Evolutionary conservation across 2,888 invertebrate genomes (phyloP).

Genomic region (Megalurothrips usitatus): DNA sequence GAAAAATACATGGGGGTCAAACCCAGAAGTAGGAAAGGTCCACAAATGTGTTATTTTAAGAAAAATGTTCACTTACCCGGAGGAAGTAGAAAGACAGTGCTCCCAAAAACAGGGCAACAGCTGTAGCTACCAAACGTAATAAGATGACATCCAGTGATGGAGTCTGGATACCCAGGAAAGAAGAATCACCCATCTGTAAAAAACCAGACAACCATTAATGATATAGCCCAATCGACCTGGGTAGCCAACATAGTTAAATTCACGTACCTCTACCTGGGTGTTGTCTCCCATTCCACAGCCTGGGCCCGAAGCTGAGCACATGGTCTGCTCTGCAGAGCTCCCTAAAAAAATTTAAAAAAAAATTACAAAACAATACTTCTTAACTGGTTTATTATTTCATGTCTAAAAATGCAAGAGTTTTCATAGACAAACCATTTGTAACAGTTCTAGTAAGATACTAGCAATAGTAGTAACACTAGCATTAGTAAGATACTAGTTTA

Average conservation of each 20-base stretch:
- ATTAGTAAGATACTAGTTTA: not conserved
- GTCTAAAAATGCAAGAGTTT: not conserved
- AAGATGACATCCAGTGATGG: not conserved
- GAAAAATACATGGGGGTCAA: not conserved
- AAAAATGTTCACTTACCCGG: not conserved
- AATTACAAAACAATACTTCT: not conserved
- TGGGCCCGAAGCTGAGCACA: not conserved
- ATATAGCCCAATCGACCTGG: not conserved
- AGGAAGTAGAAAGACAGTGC: constrained; percentile 5
- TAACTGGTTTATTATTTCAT: not conserved
- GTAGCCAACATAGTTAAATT: not conserved
- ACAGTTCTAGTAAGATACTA: not conserved
- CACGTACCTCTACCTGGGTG: not conserved
- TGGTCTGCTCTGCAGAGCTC: not conserved
- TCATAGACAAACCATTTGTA: not conserved
- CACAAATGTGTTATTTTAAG: not conserved
- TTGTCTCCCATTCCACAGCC: not conserved
- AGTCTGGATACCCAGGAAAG: not conserved
- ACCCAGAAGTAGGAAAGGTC: not conserved
- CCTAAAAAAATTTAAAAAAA: not conserved
- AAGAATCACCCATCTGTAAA: not conserved
- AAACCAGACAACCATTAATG: not conserved
- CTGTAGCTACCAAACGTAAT: not conserved
- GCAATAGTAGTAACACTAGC: not conserved
- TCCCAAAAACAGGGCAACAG: not conserved